Evolutionary conservation across 2,113 vertebrate genomes (phyloP), one percentile per base, ranked within the genome.

Genomic region (Siphamia tubifer): DNA sequence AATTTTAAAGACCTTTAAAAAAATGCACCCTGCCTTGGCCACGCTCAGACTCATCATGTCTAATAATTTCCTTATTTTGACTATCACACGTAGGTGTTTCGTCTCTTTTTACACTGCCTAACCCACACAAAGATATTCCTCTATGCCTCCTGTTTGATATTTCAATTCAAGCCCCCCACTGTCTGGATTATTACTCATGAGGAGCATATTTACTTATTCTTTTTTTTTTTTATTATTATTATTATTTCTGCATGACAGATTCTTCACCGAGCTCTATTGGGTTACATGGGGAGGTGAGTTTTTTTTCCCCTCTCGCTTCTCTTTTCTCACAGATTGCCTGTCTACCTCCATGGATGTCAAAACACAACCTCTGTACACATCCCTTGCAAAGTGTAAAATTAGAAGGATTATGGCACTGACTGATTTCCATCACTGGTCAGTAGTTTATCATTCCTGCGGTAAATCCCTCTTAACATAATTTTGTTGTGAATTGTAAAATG

Each of bases 1-100:
- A 84, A 87, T 91, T 91, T 87, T 82, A 80, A 76, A 81, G 89
- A 88, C 90, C 88, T 88, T 91, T 90, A 88, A 87, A 88, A 87
- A 86, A 83, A 84, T 65, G 76, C 85, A 67, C 74, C 82, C 88
- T 63, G 75, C 81, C 80, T 74, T 73, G 71, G 76, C 69, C 77
- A 68, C 61, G 66, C 83, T 77, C 77, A 43, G 68, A 71, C 65
- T 80, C 74, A 85, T 82, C 82, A 84, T 87, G 74, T 89, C 81
- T 77, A 82, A 85, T 82, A 75, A 87, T 89, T 86, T 85, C 77
- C 89, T 82, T 81, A 79, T 87, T 85, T 80, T 81, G 58, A 74
- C 69, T 42, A 30, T 55, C 51, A 66, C 71, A 77, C n/a, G 28
- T 58, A 56, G 49, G 70, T 81, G 68, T 85, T 81, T 71, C 57